phyloP scores from a whole-genome alignment of 2,113 vertebrate genomes.

The Leptodactylus fuscus region DNA sequence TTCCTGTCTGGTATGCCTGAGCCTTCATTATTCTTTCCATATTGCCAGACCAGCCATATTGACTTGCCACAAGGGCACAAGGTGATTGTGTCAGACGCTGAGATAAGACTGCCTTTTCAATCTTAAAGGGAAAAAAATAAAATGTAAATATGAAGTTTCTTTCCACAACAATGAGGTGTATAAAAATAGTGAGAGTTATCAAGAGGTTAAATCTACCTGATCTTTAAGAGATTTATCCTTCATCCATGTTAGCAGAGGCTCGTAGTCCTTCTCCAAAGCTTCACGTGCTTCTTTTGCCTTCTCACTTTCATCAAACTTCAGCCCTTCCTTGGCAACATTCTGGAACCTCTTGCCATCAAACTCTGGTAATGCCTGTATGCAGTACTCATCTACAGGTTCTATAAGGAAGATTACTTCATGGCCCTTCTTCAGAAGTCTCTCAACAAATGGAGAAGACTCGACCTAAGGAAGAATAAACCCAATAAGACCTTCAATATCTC shows the following conservation, averaged over 20 bases:
- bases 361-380: conserved; percentile 95
- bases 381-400: conserved; percentile 97
- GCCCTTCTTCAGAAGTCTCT: conserved; percentile 93
- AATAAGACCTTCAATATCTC: not conserved
- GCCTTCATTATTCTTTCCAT: conserved; percentile 99
- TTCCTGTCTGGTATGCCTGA: conserved; percentile 97
- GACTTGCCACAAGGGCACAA: conserved; percentile 94
- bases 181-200: too few relatives aligned
- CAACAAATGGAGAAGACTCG: conserved; percentile 95
- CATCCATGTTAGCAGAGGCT: conserved; percentile 95
- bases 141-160: not conserved
- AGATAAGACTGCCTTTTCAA: conserved; percentile 94
- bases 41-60: conserved; percentile 99
- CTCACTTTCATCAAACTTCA: conserved; percentile 96
- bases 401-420: conserved; percentile 98
- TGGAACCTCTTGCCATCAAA: conserved; percentile 98
- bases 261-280: conserved; percentile 90
- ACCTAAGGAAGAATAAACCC: conserved; percentile 73
- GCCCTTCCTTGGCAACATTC: conserved; percentile 96
- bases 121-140: conserved; percentile 69
- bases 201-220: conserved; percentile 76
- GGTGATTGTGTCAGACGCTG: conserved; percentile 94
- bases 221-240: conserved; percentile 96
- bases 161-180: too few relatives aligned
- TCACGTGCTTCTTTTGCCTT: conserved; percentile 92